Evolutionary conservation across 1,140 invertebrate genomes (phyloP).

Genomic region (Bicyclus anynana): DNA sequence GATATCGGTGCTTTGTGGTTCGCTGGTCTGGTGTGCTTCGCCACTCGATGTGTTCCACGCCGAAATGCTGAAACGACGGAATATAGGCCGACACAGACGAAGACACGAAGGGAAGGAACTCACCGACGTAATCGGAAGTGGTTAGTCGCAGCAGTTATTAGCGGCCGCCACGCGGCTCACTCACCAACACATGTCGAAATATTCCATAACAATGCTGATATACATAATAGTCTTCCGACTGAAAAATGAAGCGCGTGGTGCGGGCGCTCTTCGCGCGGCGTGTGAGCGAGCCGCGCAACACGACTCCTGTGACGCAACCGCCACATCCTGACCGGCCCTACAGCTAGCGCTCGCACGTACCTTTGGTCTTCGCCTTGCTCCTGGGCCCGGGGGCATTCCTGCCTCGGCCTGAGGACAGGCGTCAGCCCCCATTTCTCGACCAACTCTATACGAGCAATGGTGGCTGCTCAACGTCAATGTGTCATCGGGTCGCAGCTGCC

Average conservation of each 20-base stretch:
- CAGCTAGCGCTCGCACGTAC: slow-evolving; percentile 63
- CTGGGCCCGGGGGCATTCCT: slow-evolving; percentile 89
- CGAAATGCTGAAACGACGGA: slow-evolving; percentile 29
- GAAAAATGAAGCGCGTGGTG: slow-evolving; percentile 36
- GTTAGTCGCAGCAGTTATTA: slow-evolving; percentile 48
- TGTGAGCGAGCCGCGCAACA: slow-evolving; percentile 29
- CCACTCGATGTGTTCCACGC: too few relatives aligned
- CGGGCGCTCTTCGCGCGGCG: slow-evolving; percentile 29
- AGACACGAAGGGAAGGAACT: slow-evolving; percentile 31
- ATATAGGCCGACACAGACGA: slow-evolving; percentile 34
- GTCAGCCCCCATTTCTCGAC: slow-evolving; percentile 97
- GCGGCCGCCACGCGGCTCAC: slow-evolving; percentile 41
- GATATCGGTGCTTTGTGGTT: slow-evolving; percentile 19
- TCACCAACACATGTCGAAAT: slow-evolving; percentile 74
- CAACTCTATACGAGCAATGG: slow-evolving; percentile 97
- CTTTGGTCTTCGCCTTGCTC: slow-evolving; percentile 84
- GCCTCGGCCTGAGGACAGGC: slow-evolving; percentile 95
- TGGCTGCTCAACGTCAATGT: slow-evolving; percentile 78
- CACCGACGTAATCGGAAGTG: slow-evolving; percentile 34
- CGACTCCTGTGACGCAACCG: slow-evolving; percentile 48
- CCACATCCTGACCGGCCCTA: slow-evolving; percentile 42
- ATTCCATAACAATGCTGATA: slow-evolving; percentile 54
- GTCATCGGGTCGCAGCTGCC: slow-evolving; percentile 67
- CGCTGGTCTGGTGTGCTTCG: slow-evolving; percentile 20
- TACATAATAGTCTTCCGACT: slow-evolving; percentile 30